phyloP scores from a whole-genome alignment of 2,888 invertebrate genomes.

The Cryptocephalus moraei region DNA sequence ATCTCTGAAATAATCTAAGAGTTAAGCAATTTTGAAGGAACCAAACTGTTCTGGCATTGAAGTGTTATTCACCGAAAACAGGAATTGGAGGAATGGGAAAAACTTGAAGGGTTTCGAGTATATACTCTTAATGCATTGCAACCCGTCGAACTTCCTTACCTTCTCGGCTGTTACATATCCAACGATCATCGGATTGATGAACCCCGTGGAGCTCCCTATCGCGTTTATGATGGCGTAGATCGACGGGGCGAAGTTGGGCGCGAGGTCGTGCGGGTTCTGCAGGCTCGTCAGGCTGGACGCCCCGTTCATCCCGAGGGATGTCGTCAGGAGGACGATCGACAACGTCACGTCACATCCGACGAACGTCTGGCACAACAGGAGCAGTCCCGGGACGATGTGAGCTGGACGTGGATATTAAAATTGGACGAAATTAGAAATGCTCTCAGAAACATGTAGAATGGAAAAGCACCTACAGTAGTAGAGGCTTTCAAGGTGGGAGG shows the following conservation, averaged over 20 bases:
- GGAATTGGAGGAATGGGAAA: too few relatives aligned
- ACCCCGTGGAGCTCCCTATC: constrained; percentile 58
- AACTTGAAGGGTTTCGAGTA: too few relatives aligned
- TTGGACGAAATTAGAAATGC: too few relatives aligned
- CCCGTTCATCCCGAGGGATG: constrained; percentile 52
- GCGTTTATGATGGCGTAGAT: constrained; percentile 66
- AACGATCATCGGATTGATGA: constrained; percentile 59
- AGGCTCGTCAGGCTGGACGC: constrained; percentile 35
- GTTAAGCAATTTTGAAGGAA: too few relatives aligned
- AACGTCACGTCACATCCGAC: constrained; percentile 52
- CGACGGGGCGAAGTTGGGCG: constrained; percentile 64
- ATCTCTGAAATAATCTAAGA: too few relatives aligned
- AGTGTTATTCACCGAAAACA: too few relatives aligned
- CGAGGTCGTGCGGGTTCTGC: constrained; percentile 52
- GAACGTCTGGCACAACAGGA: constrained; percentile 44
- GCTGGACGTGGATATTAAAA: constrained; percentile 30
- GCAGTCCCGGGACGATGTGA: constrained; percentile 42
- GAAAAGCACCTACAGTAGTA: too few relatives aligned
- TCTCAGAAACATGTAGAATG: too few relatives aligned
- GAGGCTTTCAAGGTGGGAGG: too few relatives aligned
- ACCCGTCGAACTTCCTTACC: constrained; percentile 25
- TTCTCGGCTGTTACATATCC: constrained; percentile 40
- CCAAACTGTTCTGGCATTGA: too few relatives aligned
- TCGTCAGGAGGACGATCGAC: constrained; percentile 53
- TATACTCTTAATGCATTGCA: not conserved